Conservation (phyloP, 2,888 invertebrate genomes). For the Drosophila dives region DNA sequence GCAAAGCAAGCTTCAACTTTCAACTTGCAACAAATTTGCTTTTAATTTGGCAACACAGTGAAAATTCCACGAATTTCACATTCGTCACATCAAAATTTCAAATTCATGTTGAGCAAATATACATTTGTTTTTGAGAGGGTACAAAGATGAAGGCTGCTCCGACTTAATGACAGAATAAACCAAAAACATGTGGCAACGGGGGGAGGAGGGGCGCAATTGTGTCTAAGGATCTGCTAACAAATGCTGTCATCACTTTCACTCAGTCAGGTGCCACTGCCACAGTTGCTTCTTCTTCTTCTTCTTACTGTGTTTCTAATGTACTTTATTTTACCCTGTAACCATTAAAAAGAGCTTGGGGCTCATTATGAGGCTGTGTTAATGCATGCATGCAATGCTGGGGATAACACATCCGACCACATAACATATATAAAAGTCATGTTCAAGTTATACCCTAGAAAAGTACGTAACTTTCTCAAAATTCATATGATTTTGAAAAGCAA, state of each 20-base stretch:
- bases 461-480: neutral
- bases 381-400: neutral
- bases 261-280: slow-evolving; percentile 16
- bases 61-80: slow-evolving; percentile 23
- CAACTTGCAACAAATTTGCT: slow-evolving; percentile 60
- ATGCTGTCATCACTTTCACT: slow-evolving; percentile 68
- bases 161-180: slow-evolving; percentile 51
- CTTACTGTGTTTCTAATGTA: slow-evolving; percentile 17
- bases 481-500: neutral
- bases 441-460: neutral
- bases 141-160: neutral
- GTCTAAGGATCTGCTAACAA: slow-evolving; percentile 58
- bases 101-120: slow-evolving; percentile 53
- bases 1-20: slow-evolving; percentile 24
- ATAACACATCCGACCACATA: neutral
- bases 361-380: neutral
- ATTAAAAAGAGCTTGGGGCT: neutral
- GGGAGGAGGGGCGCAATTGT: slow-evolving; percentile 20
- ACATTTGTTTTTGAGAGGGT: neutral
- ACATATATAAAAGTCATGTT: neutral
- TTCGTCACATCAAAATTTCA: slow-evolving; percentile 25
- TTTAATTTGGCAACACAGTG: slow-evolving; percentile 60
- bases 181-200: slow-evolving; percentile 47
- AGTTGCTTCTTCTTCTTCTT: neutral
- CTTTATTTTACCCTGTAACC: slow-evolving; percentile 27